phyloP scores from a whole-genome alignment of 2,888 invertebrate species.

The Trissolcus brochymenae region DNA sequence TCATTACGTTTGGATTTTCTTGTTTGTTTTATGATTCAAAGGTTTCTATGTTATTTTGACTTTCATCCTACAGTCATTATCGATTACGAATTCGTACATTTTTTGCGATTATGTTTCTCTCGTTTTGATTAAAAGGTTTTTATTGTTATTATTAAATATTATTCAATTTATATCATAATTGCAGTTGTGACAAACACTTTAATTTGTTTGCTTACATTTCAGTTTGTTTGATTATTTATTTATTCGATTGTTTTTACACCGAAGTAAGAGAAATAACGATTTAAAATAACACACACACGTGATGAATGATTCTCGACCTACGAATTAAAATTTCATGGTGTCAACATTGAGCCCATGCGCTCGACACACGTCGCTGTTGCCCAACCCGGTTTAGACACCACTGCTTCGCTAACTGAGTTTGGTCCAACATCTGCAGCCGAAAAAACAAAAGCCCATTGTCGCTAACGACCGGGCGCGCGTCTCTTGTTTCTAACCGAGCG shows the following conservation, averaged over 20 bases:
- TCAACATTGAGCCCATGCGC: constrained; percentile 34
- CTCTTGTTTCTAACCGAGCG: constrained; percentile 77
- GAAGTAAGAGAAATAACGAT: no score
- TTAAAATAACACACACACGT: no score
- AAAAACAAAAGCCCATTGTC: constrained; percentile 77
- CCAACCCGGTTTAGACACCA: constrained; percentile 56
- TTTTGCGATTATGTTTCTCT: no score
- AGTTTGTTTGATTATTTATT: no score
- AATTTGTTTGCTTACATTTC: no score
- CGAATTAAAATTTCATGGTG: constrained; percentile 42
- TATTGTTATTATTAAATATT: not conserved
- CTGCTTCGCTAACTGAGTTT: constrained; percentile 61
- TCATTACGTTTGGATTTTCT: not conserved
- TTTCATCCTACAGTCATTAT: not conserved
- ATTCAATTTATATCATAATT: no score
- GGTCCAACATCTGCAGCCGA: constrained; percentile 76
- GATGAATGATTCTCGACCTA: constrained; percentile 5
- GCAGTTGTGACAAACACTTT: no score
- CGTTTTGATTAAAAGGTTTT: not conserved
- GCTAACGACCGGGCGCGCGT: constrained; percentile 76
- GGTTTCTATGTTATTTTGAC: not conserved
- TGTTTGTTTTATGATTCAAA: not conserved
- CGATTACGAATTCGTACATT: no score
- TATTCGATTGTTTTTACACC: no score
- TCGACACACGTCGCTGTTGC: constrained; percentile 34